Conservation (phyloP, 2,888 invertebrate genomes). For the Halictus ligatus region DNA sequence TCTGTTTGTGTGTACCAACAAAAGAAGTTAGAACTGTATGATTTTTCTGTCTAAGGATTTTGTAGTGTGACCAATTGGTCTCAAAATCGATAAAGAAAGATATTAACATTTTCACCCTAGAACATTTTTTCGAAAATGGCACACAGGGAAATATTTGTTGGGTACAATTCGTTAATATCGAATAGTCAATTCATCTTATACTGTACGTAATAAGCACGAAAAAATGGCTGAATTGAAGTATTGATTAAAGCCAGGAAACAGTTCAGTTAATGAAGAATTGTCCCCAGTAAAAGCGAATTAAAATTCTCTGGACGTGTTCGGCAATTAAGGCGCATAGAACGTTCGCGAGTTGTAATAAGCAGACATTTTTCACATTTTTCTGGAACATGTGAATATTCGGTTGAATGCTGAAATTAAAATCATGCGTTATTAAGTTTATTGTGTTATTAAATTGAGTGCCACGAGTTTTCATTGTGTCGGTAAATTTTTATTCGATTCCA, state of each 20-base stretch:
- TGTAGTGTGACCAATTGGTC: too few species aligned
- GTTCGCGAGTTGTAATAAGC: background rate
- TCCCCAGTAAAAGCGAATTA: background rate
- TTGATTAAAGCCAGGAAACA: background rate
- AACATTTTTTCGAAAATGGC: background rate
- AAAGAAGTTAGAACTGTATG: too few species aligned
- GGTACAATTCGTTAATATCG: background rate
- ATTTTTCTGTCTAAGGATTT: too few species aligned
- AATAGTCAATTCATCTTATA: background rate
- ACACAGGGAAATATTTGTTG: too few species aligned
- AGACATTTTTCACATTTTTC: background rate
- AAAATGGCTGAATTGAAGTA: background rate
- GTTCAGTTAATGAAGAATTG: slow-evolving; percentile 2
- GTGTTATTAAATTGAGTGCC: background rate
- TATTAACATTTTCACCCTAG: background rate
- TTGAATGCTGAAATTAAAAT: background rate
- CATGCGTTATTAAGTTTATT: background rate
- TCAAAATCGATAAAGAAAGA: background rate
- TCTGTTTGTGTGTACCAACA: too few species aligned
- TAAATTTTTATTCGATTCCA: background rate
- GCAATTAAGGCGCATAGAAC: background rate
- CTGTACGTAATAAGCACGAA: background rate
- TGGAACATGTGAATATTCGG: background rate
- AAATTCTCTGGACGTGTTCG: background rate
- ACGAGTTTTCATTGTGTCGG: background rate